phyloP scores from a whole-genome alignment of 2,797 vertebrate genomes.

The Erithacus rubecula region DNA sequence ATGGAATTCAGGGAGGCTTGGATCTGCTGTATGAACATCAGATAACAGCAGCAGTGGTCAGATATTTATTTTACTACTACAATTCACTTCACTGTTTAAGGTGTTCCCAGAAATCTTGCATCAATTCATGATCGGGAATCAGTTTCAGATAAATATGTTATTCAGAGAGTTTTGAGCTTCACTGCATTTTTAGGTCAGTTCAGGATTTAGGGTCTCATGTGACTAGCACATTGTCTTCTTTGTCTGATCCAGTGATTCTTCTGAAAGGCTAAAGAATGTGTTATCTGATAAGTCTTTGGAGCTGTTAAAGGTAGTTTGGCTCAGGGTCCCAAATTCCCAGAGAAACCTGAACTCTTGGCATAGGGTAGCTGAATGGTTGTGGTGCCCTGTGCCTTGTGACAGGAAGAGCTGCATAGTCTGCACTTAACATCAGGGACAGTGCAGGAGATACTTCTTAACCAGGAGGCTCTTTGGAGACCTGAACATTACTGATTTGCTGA shows the following conservation, averaged over 20 bases:
- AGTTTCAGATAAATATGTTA: slow-evolving; percentile 25
- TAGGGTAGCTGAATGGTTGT: not conserved
- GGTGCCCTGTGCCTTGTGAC: not conserved
- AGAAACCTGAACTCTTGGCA: slow-evolving; percentile 35
- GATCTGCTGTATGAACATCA: not conserved
- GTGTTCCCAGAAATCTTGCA: slow-evolving; percentile 28
- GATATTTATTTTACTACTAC: not conserved
- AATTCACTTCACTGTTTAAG: not conserved
- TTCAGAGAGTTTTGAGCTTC: slow-evolving; percentile 46
- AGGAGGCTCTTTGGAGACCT: not conserved
- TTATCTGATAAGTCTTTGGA: slow-evolving; percentile 56
- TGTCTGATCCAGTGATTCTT: slow-evolving; percentile 63
- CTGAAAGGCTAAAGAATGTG: slow-evolving; percentile 58
- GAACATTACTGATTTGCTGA: not conserved
- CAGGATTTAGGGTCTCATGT: slow-evolving; percentile 51
- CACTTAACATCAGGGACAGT: not conserved
- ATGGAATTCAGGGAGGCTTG: not conserved
- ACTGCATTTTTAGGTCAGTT: slow-evolving; percentile 52
- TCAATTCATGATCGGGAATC: not conserved
- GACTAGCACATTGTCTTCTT: slow-evolving; percentile 54
- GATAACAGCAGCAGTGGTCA: not conserved
- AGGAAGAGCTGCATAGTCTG: not conserved
- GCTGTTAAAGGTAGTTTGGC: slow-evolving; percentile 32
- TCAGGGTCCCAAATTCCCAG: slow-evolving; percentile 17
- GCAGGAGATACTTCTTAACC: not conserved